A percentile compares a stretch with the other conserved stretches of the same genome.
Evolutionary conservation across 2,797 vertebrate species (phyloP).

Genomic region (Macrochelys suwanniensis): DNA sequence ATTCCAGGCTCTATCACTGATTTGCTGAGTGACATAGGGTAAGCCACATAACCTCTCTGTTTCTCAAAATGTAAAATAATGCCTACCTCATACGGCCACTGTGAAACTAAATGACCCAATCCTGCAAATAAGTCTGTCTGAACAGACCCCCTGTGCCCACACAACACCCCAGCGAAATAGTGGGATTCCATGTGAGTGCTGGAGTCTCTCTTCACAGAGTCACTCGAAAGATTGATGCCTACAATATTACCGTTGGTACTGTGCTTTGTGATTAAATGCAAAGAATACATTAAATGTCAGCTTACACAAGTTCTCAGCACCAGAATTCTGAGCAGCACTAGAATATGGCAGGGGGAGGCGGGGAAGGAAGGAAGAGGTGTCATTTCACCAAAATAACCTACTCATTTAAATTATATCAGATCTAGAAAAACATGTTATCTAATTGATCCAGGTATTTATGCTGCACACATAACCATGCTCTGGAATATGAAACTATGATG

Average conservation of each 20-base stretch:
- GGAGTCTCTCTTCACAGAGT: background rate
- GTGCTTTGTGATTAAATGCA: background rate
- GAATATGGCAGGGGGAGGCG: background rate
- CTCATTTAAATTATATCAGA: accelerated
- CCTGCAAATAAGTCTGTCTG: background rate
- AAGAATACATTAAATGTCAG: background rate
- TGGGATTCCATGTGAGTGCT: background rate
- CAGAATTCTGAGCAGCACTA: background rate
- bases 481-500: background rate
- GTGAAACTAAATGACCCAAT: slow-evolving; percentile 37
- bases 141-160: background rate
- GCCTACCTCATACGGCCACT: slow-evolving; percentile 49
- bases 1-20: slow-evolving; percentile 45
- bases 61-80: slow-evolving; percentile 54
- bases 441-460: background rate
- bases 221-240: background rate
- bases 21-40: slow-evolving; percentile 57
- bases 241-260: background rate
- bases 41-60: slow-evolving; percentile 49
- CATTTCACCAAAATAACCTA: background rate
- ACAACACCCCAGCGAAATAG: background rate
- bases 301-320: background rate
- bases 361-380: background rate
- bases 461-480: background rate
- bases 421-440: background rate